These are phyloP conservation scores for Callithrix jacchus DNA, from an alignment of 2,113 vertebrate species.

Conservation along the genomic window DNA sequence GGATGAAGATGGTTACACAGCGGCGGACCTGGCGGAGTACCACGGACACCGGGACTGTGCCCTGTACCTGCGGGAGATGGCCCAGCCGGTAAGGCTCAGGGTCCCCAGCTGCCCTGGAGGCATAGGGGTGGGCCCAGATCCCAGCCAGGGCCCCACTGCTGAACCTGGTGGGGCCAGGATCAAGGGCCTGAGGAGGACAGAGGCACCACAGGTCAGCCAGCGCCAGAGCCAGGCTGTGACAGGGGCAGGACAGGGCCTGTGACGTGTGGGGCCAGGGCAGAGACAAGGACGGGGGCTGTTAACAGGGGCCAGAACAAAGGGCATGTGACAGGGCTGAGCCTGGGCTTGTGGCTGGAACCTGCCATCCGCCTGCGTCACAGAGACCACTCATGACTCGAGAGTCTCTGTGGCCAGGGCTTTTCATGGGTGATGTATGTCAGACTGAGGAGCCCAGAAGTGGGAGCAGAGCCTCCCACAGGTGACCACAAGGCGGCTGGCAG, in stretches of 20 bases:
- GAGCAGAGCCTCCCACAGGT: rapidly evolving
- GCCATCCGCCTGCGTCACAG: background rate
- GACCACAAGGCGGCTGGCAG: rapidly evolving
- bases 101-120: background rate
- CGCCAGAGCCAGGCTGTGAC: no score
- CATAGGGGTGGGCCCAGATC: no score
- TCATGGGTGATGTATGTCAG: rapidly evolving
- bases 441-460: no score
- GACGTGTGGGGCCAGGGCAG: background rate
- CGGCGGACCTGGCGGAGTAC: constrained; percentile 88
- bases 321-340: background rate
- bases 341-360: background rate
- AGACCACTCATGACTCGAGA: background rate
- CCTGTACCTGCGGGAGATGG: constrained; percentile 83
- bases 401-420: background rate
- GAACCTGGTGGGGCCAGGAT: background rate
- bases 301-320: background rate
- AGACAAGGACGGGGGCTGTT: background rate
- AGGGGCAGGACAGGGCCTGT: background rate
- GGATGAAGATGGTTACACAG: constrained; percentile 88
- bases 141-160: background rate
- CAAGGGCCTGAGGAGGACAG: background rate
- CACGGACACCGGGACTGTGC: constrained; percentile 88
- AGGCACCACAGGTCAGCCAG: rapidly evolving
- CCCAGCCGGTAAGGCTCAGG: constrained; percentile 82